Evolutionary conservation across 2,888 invertebrate species (phyloP).

Genomic region (Plagodis dolabraria): DNA sequence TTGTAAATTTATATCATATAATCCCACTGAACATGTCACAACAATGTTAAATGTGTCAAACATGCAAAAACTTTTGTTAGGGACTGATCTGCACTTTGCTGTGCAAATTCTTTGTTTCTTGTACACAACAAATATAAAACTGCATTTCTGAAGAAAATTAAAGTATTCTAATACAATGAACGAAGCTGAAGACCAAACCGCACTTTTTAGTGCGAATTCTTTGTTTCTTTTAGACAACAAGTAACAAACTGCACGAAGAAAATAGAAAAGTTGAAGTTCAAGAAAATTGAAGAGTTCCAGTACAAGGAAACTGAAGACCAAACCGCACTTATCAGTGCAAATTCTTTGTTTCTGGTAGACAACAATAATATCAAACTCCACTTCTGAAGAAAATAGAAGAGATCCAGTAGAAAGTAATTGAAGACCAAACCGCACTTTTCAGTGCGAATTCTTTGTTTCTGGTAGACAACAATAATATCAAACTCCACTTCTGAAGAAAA

Average conservation of each 20-base stretch:
- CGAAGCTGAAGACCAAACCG: conserved; percentile 4
- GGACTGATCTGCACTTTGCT: conserved; percentile 10
- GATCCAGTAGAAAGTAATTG: background rate
- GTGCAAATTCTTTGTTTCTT: conserved; percentile 10
- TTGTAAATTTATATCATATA: no score
- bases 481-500: background rate
- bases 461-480: background rate
- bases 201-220: conserved; percentile 22
- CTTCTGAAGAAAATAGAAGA: background rate
- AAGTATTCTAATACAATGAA: no score
- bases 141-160: no score
- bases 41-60: no score
- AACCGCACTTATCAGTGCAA: conserved; percentile 20
- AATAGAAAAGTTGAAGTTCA: no score
- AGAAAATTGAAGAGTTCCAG: no score
- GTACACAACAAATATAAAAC: no score
- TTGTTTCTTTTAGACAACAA: background rate
- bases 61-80: no score
- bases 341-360: background rate
- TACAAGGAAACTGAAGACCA: background rate
- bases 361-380: background rate
- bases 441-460: conserved; percentile 7
- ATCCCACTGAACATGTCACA: no score
- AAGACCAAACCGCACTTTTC: conserved; percentile 16
- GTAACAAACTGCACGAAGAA: no score